A percentile compares a stretch with the other conserved stretches of the same genome.
Conservation (phyloP, 2,113 vertebrate species). For the Eolophus roseicapilla region DNA sequence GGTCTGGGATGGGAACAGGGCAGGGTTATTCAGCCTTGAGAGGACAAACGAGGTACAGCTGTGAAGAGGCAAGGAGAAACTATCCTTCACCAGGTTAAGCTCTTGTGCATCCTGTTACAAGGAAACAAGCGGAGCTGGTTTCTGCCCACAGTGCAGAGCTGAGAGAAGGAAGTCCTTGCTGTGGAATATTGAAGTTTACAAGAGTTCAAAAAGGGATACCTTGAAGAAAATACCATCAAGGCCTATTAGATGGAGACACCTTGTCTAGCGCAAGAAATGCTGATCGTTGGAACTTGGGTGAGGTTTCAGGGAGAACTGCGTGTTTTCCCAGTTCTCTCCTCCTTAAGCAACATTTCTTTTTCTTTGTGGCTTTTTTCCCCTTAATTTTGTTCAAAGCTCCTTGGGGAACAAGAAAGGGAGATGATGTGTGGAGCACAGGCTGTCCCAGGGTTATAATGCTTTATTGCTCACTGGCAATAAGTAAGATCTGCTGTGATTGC, state of each 20-base stretch:
- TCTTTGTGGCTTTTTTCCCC: background rate
- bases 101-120: background rate
- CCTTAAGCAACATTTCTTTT: background rate
- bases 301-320: background rate
- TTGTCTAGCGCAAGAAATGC: conserved; percentile 21
- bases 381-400: conserved; percentile 12
- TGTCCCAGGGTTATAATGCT: conserved; percentile 10
- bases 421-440: background rate
- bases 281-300: background rate
- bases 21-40: background rate
- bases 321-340: background rate
- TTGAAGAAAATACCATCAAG: conserved; percentile 28
- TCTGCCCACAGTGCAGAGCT: background rate
- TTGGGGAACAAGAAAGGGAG: background rate
- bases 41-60: background rate
- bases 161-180: background rate
- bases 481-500: background rate
- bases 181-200: background rate
- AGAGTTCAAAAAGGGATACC: conserved; percentile 6
- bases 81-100: background rate
- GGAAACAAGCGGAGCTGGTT: background rate
- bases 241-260: conserved; percentile 25
- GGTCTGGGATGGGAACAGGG: background rate
- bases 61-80: background rate
- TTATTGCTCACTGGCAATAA: background rate